Base-by-base conservation (phyloP, 92 coral and sea anemone genomes). In the Zoanthus sansibaricus region DNA sequence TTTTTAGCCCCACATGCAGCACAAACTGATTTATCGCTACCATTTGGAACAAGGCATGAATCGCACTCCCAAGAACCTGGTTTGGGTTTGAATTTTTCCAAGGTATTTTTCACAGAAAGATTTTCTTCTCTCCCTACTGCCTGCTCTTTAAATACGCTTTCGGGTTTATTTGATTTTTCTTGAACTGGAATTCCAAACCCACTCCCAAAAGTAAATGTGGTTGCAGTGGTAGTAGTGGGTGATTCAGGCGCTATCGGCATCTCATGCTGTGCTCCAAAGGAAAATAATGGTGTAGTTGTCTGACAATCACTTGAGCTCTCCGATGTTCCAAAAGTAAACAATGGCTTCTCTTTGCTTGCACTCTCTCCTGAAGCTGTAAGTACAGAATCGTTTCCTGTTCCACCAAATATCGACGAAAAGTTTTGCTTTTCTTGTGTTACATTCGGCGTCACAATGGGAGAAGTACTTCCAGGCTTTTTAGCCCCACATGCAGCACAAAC, bases 1-100 rank as follows among this genome's bases (percentile, higher is more conserved):
- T 90, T 93, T 37, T 77, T 71, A 6, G 92, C 7, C 56, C 87
- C 90, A 72, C 94, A 92, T 1, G 97, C 97, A 54, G 31, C 90
- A 86, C 97, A 94, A 12, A 37, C 47, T 0, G 85, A 62, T 1
- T 59, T 33, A 15, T 62, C 86, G 9, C 84, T 62, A 21, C 48
- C 71, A 78, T 89, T 93, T n/a, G 45, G 47, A 20, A 93, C 52
- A 47, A 82, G 64, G 64, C 95, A 93, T 4, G 84, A 62, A 18
- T 88, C 90, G 72, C 93, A 93, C 13, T 90, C 90, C 95, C 95
- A 93, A 7, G 90, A 77, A 45, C 96, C 92, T 68, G 76, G 62
- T 9, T 87, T 59, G 0, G 86, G 89, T 59, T 74, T 79, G 48
- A 66, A 88, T 83, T 75, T 90, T 54, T 76, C 48, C 18, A 76